Evolutionary conservation across 2,888 invertebrate species (phyloP).

Genomic region (Seira musarum): DNA sequence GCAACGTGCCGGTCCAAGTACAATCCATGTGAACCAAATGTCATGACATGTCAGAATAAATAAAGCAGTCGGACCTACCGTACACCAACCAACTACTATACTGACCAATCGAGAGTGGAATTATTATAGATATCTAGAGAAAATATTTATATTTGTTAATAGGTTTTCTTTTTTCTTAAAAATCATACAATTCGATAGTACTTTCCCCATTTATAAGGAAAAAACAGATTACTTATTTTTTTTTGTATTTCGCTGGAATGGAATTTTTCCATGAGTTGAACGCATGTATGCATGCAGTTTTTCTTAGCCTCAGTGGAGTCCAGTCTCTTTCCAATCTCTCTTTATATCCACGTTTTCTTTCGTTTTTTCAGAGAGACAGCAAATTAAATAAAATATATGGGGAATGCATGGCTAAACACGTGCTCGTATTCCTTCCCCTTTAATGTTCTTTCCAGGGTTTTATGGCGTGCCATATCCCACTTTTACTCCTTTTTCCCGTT

Average conservation of each 20-base stretch:
- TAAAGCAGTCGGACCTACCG: slow-evolving; percentile 27
- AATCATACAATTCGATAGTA: too few relatives aligned
- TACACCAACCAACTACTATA: background rate
- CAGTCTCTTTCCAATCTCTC: too few relatives aligned
- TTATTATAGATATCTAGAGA: background rate
- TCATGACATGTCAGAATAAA: slow-evolving; percentile 55
- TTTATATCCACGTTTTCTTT: too few relatives aligned
- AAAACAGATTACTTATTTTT: too few relatives aligned
- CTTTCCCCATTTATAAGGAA: too few relatives aligned
- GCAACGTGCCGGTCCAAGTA: too few relatives aligned
- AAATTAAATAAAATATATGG: slow-evolving; percentile 11
- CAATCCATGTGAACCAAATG: slow-evolving; percentile 11
- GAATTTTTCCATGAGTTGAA: too few relatives aligned
- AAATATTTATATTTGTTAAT: slow-evolving; percentile 21
- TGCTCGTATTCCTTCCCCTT: background rate
- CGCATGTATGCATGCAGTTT: too few relatives aligned
- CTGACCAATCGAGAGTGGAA: background rate
- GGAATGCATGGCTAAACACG: slow-evolving; percentile 9
- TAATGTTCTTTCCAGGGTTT: background rate
- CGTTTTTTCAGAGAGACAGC: background rate
- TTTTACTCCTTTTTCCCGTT: slow-evolving; percentile 23
- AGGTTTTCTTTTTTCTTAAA: background rate
- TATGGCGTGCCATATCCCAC: slow-evolving; percentile 43
- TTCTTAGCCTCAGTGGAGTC: too few relatives aligned
- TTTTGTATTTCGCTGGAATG: too few relatives aligned